Percentiles rank a stretch among this genome's conserved stretches.
phyloP scores from a whole-genome alignment of 53 echinoderm and acorn worm species.

The Stichopus horrens region DNA sequence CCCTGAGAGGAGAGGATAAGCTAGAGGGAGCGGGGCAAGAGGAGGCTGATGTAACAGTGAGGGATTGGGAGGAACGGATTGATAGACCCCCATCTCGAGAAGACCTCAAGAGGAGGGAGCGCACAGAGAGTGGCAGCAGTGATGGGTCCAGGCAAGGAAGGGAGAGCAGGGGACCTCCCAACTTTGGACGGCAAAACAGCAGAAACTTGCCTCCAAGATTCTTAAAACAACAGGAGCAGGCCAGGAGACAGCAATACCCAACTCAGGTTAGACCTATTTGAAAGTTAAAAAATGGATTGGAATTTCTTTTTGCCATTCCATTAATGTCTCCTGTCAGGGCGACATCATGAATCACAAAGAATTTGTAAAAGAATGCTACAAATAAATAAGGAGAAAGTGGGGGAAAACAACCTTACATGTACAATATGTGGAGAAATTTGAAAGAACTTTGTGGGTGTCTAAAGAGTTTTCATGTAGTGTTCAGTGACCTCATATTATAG shows the following conservation, averaged over 20 bases:
- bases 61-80: conserved; percentile 31
- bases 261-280: conserved; percentile 26
- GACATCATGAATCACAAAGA: too few species aligned
- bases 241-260: conserved; percentile 56
- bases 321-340: too few species aligned
- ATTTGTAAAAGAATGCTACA: too few species aligned
- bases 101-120: conserved; percentile 65
- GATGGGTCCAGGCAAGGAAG: conserved; percentile 74
- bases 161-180: conserved; percentile 7
- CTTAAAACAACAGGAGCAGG: conserved; percentile 75
- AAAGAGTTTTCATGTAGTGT: too few species aligned
- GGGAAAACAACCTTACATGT: too few species aligned
- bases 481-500: too few species aligned
- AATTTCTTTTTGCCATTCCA: neutral
- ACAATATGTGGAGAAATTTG: too few species aligned
- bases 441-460: too few species aligned
- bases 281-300: neutral
- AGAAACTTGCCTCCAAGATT: conserved; percentile 90
- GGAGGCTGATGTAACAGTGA: neutral
- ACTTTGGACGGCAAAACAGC: conserved; percentile 53
- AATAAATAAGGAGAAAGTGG: too few species aligned
- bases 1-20: conserved; percentile 30
- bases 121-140: conserved; percentile 97
- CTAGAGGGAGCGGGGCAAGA: conserved; percentile 34
- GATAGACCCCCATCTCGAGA: conserved; percentile 45